Conservation (phyloP, 2,888 invertebrate genomes). For the Antitype chi region DNA sequence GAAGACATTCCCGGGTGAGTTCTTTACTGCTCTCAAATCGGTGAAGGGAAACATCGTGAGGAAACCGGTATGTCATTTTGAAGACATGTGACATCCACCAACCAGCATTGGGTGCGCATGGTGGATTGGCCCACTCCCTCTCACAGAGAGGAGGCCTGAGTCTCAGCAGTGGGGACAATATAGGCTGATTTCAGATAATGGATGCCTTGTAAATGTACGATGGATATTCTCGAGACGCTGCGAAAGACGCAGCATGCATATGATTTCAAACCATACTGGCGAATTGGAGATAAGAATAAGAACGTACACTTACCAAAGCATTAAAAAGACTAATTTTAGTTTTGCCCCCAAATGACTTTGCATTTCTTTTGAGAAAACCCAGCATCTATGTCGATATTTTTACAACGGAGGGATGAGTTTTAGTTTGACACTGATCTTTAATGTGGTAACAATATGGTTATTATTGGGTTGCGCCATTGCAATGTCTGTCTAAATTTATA, state of each 20-base stretch:
- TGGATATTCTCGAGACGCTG: neutral
- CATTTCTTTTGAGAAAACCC: neutral
- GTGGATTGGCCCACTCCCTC: too few relatives aligned
- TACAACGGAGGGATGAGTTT: neutral
- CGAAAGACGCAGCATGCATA: neutral
- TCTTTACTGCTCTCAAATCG: too few relatives aligned
- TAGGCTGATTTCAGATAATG: too few relatives aligned
- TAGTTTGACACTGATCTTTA: neutral
- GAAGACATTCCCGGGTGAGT: neutral
- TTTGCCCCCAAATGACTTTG: neutral
- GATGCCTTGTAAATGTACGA: neutral
- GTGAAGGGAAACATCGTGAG: too few relatives aligned
- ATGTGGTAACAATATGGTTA: too few relatives aligned
- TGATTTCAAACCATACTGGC: neutral
- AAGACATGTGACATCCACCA: too few relatives aligned
- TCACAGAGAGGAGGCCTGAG: too few relatives aligned
- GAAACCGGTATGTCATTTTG: too few relatives aligned
- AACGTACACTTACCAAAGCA: neutral
- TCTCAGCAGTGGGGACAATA: too few relatives aligned
- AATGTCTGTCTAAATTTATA: neutral
- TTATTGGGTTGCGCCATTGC: neutral
- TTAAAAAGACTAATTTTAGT: neutral
- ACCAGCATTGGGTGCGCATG: too few relatives aligned
- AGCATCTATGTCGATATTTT: neutral
- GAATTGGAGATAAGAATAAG: neutral